Evolutionary conservation across 92 coral and sea anemone genomes (phyloP).

Genomic region (Phenganax stokvisi): DNA sequence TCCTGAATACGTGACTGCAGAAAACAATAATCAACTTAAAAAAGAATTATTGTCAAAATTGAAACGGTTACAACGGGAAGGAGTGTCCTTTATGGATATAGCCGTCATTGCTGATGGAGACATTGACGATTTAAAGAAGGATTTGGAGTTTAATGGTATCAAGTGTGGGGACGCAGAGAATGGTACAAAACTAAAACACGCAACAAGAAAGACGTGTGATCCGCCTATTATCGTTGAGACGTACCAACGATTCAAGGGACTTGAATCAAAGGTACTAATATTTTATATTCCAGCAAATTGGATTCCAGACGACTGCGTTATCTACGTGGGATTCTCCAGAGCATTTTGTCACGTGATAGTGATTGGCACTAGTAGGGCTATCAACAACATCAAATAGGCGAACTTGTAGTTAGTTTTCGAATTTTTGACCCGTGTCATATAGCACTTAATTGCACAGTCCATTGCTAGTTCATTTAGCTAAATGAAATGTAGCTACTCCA

Average conservation of each 20-base stretch:
- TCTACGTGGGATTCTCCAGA: slow-evolving; percentile 21
- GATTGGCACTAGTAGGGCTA: neutral
- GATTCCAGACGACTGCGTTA: neutral
- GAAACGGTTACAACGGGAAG: neutral
- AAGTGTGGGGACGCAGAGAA: neutral
- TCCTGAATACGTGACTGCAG: slow-evolving; percentile 1
- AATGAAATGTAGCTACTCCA: too few species aligned
- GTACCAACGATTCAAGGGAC: slow-evolving; percentile 25
- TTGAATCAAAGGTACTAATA: slow-evolving; percentile 7
- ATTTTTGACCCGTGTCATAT: too few species aligned
- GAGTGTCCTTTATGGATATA: neutral
- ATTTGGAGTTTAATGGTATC: neutral
- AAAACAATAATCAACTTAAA: neutral
- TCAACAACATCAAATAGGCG: neutral
- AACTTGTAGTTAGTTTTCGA: neutral
- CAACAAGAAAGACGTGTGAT: neutral
- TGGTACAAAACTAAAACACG: neutral
- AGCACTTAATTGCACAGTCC: too few species aligned
- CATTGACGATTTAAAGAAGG: neutral
- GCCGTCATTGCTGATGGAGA: neutral
- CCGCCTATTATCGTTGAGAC: neutral
- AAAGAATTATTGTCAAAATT: neutral
- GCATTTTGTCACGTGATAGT: slow-evolving; percentile 17
- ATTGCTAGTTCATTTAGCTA: too few species aligned
- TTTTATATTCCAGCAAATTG: neutral